A percentile compares a stretch with the other conserved stretches of the same genome.
phyloP scores from a whole-genome alignment of 2,797 vertebrate genomes.

The Enteromius argenteus region DNA sequence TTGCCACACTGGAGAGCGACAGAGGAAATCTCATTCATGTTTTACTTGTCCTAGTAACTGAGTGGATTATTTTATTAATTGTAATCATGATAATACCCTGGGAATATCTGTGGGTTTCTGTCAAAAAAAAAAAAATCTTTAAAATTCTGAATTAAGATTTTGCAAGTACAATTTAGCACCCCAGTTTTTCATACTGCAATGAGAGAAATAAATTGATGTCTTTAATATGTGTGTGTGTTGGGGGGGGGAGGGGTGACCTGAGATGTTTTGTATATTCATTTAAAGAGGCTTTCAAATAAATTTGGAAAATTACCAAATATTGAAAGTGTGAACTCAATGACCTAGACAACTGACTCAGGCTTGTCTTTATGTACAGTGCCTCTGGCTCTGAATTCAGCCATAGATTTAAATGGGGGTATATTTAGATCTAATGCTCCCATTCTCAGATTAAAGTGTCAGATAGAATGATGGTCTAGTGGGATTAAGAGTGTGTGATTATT shows the following conservation, averaged over 20 bases:
- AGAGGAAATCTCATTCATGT: constrained; percentile 23
- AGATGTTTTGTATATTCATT: background rate
- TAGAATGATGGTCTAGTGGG: constrained; percentile 68
- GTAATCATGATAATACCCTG: background rate
- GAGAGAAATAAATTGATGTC: background rate
- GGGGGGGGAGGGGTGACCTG: too few relatives aligned
- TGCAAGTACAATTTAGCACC: background rate
- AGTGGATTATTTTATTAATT: background rate
- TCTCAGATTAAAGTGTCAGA: constrained; percentile 74
- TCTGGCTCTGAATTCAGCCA: background rate
- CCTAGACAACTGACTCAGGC: background rate
- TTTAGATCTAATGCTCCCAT: constrained; percentile 70
- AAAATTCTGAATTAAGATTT: background rate
- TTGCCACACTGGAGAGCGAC: constrained; percentile 61
- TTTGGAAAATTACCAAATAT: background rate
- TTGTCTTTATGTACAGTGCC: background rate
- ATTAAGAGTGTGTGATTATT: constrained; percentile 57
- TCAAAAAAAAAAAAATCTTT: background rate
- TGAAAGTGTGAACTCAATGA: background rate
- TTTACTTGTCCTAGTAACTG: background rate
- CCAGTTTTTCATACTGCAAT: background rate
- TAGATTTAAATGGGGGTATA: constrained; percentile 63
- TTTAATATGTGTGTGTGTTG: too few relatives aligned
- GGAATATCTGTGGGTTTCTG: background rate
- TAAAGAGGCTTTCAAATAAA: background rate